Base-by-base conservation (phyloP, 2,888 invertebrate genomes). In the Eledona agricola region DNA sequence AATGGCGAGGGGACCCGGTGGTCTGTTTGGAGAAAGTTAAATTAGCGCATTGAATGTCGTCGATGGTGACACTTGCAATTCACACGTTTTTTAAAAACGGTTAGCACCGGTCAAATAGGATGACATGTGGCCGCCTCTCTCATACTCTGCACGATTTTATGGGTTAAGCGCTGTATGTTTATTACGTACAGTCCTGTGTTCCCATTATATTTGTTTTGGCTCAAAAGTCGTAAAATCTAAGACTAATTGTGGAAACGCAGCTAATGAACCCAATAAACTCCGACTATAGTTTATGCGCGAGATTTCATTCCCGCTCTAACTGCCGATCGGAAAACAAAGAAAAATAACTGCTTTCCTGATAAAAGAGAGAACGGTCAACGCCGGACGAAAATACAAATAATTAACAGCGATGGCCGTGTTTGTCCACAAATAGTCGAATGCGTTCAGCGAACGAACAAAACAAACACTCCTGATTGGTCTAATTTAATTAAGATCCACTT, bases 401-500 rank as follows among this genome's bases (percentile, higher is more conserved):
- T 71, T 70, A 71, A 69, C 67, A 61, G 53, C 59, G 60, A 60
- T 58, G 59, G 61, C 57, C 54, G 61, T 72, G 69, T 72, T 73
- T 72, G 70, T 67, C 63, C 67, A 70, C 70, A 69, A 70, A 71
- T 66, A 70, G 64, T 62, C 57, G 52, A 57, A 65, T 64, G 57
- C 31, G 45, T 43, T 23, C 34, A 20, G 13, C 22, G 37, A 20
- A 25, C 40, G 46, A 38, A 6, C 32, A 46, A 46, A 9, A 66
- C 65, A 66, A 64, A 64, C 63, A 63, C 51, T 45, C 57, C 63
- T 65, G 65, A 66, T 65, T 62, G 66, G 50, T 66, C 68, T 70
- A 70, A 69, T 70, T 69, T 65, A 73, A 74, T 75, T 74, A 73
- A 70, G 64, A 45, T 60, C 58, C 57, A 57, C 42, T 61, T 56